These are phyloP conservation scores for Hydractinia symbiolongicarpus DNA, from an alignment of 30 jellyfish, hydroid and myxozoan species.

Conservation along the genomic window DNA sequence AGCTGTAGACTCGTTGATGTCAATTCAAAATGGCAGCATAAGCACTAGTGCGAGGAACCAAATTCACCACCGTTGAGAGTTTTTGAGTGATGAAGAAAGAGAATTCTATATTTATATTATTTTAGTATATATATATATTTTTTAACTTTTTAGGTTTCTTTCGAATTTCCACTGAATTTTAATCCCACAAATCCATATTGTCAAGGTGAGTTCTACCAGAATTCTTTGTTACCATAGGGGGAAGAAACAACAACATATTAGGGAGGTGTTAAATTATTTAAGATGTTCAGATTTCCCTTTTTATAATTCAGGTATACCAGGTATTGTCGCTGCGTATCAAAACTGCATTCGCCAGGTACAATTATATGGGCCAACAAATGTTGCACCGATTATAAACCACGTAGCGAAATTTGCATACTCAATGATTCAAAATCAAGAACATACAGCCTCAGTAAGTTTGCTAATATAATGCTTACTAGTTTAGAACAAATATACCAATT, in stretches of 20 bases:
- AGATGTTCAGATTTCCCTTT: background rate
- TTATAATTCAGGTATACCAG: conserved; percentile 54
- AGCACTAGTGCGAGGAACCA: no score
- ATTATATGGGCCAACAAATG: conserved; percentile 85
- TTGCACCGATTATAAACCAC: conserved; percentile 81
- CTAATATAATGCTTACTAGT: background rate
- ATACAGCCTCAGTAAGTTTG: conserved; percentile 6
- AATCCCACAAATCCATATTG: conserved; percentile 80
- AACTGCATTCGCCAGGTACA: conserved; percentile 43
- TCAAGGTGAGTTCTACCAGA: conserved; percentile 39
- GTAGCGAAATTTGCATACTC: conserved; percentile 56
- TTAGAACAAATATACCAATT: background rate
- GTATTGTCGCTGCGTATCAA: conserved; percentile 75
- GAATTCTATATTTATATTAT: background rate
- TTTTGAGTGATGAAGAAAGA: no score
- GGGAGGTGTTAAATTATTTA: background rate
- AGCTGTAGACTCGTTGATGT: no score
- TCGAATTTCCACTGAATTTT: conserved; percentile 83
- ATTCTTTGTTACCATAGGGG: background rate
- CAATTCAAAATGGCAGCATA: no score
- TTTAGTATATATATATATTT: background rate
- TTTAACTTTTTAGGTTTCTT: conserved; percentile 39
- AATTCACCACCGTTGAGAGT: no score
- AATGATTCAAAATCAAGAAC: background rate
- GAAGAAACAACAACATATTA: background rate